Base-by-base conservation (phyloP, 2,797 vertebrate genomes). In the Scleropages formosus region DNA sequence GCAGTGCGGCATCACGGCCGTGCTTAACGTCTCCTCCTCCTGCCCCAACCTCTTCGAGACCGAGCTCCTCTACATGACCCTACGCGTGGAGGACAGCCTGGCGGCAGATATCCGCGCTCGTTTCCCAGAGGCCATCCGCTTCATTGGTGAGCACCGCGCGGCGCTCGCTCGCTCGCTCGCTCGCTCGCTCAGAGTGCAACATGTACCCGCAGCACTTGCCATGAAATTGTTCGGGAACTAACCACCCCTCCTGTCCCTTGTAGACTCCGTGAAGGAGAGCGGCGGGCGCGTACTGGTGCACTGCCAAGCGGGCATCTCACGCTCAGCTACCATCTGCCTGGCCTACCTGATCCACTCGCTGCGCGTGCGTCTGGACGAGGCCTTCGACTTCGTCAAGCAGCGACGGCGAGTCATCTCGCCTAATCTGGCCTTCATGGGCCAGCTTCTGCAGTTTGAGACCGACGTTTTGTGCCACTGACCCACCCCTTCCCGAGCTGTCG, bases 321-420 rank as follows among this genome's bases (percentile, higher is more conserved):
- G 94, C 77, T 96, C 95, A 0, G 95, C 95, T 80, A 95, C 95
- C 82, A 95, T 96, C 88, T 96, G 94, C 76, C 88, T 96, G 82
- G 95, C 95, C 0, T 95, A 95, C 84, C 90, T 95, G 81, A 96
- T 96, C 78, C 92, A 94, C 83, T 89, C 93, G 13, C 92, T 68
- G 18, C 91, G 91, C 0, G 93, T 96, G 53, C 86, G 88, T 26
- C 90, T 96, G 80, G 90, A 95, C 0, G 95, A 95, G 80, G 95
- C 95, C 73, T 95, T 95, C 0, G 93, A 95, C 84, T 96, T 95
- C 0, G 92, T 95, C 47, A 95, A 95, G 87, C 90, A 90, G 74
- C 90, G 94, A 1, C 89, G 94, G 0, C 91, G 91, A 0, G 91
- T 95, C 84, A 95, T 96, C 82, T 95, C 95, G 0, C 94, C 95